Base-by-base conservation (phyloP, 2,113 vertebrate genomes). In the Sialia sialis region DNA sequence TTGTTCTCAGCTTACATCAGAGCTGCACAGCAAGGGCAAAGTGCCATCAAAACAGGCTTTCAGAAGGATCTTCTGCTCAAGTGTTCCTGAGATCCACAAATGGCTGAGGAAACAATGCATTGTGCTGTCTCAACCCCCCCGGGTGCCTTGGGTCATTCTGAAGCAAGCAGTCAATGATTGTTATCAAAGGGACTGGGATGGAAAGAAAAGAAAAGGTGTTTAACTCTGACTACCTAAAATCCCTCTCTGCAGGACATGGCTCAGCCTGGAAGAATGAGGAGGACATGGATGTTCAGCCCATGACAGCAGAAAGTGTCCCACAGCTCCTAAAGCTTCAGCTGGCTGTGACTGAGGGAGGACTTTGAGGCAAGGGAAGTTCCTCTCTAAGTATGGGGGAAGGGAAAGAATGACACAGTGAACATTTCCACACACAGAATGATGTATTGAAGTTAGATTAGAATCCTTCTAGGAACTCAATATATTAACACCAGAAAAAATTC, bases 391-490 rank as follows among this genome's bases (percentile, higher is more conserved):
- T 4, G 13, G 8, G 21, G 44, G 22, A 77, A 77, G 38, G 49
- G 29, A 79, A 54, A 58, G 84, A 88, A 91, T 69, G 36, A 82
- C 76, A 84, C 4, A 69, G 81, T 46, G 74, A 60, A 76, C 59
- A 62, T 76, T 78, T 91, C 68, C 82, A 89, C 81, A 66, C 34
- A 73, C 70, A 75, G 87, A 87, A 89, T 85, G 67, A 91, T 83
- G 26, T 62, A 94, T 44, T 49, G 55, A 72, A 76, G 74, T 92
- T 69, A 92, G 64, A 94, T 89, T 90, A 94, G 73, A 90, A 78
- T 91, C 63, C 49, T 94, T 91, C 74, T 54, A 76, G 91, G 90
- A 91, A 85, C 89, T 87, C 81, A 76, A 75, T 81, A 75, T 56
- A 93, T 84, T 80, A 92, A 77, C 46, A 84, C 32, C 58, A 87